phyloP scores from a whole-genome alignment of 53 echinoderm and acorn worm genomes.

The Mesocentrotus franciscanus region DNA sequence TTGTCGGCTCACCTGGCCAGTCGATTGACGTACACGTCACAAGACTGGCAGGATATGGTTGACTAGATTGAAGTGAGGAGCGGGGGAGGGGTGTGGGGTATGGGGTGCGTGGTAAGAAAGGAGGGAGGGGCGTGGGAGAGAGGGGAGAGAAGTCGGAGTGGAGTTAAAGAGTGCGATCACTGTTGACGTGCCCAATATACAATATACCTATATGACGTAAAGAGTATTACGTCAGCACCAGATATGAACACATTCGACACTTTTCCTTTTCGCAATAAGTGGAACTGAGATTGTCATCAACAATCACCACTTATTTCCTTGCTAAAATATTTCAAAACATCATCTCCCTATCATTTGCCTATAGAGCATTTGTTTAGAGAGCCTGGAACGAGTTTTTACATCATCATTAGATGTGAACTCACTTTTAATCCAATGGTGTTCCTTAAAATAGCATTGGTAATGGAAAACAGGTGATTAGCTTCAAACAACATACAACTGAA shows the following conservation, averaged over 20 bases:
- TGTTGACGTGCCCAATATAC: neutral
- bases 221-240: neutral
- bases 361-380: neutral
- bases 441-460: no score
- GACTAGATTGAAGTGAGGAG: neutral
- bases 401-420: neutral
- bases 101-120: neutral
- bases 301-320: neutral
- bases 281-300: neutral
- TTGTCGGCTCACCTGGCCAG: constrained; percentile 69
- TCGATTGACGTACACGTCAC: constrained; percentile 59
- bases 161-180: neutral
- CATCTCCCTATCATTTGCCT: neutral
- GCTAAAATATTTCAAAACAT: neutral
- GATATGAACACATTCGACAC: neutral
- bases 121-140: neutral
- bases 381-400: neutral
- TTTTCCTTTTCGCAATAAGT: neutral
- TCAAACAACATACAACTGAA: no score
- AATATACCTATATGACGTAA: neutral
- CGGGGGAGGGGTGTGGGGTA: neutral
- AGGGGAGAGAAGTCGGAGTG: neutral
- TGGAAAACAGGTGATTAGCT: no score
- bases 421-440: neutral
- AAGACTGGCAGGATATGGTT: neutral